Evolutionary conservation across 2,113 vertebrate genomes (phyloP).

Genomic region (Petaurus breviceps): DNA sequence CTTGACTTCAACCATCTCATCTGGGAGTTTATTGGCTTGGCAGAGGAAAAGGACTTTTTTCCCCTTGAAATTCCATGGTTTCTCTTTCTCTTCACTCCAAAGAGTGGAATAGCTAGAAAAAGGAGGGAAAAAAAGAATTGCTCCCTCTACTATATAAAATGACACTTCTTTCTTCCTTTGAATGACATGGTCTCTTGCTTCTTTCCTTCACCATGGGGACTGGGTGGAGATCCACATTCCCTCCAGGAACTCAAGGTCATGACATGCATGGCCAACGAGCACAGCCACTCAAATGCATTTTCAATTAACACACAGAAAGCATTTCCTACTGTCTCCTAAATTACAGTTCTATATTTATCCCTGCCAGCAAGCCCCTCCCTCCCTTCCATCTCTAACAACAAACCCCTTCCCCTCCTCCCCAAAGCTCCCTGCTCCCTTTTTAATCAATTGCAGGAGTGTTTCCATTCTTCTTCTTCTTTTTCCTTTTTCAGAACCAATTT

Average conservation of each 20-base stretch:
- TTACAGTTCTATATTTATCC: slow-evolving; percentile 83
- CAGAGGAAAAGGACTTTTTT: slow-evolving; percentile 60
- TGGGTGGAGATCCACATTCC: slow-evolving; percentile 78
- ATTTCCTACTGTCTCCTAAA: slow-evolving; percentile 85
- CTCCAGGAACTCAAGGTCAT: slow-evolving; percentile 74
- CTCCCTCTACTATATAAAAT: slow-evolving; percentile 75
- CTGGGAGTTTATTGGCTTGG: slow-evolving; percentile 55
- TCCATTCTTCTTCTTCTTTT: slow-evolving; percentile 80
- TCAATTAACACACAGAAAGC: slow-evolving; percentile 83
- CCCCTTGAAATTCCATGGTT: slow-evolving; percentile 54
- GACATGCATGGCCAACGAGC: slow-evolving; percentile 71
- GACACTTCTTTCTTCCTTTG: slow-evolving; percentile 74
- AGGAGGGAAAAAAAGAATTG: slow-evolving; percentile 70
- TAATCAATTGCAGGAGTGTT: slow-evolving; percentile 84
- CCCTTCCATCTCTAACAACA: slow-evolving; percentile 19
- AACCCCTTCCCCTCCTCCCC: slow-evolving; percentile 57
- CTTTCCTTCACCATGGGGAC: slow-evolving; percentile 80
- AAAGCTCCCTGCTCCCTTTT: slow-evolving; percentile 64
- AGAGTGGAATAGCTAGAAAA: slow-evolving; percentile 71
- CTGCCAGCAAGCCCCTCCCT: slow-evolving; percentile 78
- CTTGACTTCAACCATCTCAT: slow-evolving; percentile 34
- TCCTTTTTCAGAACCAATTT: slow-evolving; percentile 79
- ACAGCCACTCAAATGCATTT: slow-evolving; percentile 79
- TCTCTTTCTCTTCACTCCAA: slow-evolving; percentile 65
- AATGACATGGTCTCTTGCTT: slow-evolving; percentile 78